phyloP scores from a whole-genome alignment of 2,797 vertebrate species.

The Hozukius guyotensis region DNA sequence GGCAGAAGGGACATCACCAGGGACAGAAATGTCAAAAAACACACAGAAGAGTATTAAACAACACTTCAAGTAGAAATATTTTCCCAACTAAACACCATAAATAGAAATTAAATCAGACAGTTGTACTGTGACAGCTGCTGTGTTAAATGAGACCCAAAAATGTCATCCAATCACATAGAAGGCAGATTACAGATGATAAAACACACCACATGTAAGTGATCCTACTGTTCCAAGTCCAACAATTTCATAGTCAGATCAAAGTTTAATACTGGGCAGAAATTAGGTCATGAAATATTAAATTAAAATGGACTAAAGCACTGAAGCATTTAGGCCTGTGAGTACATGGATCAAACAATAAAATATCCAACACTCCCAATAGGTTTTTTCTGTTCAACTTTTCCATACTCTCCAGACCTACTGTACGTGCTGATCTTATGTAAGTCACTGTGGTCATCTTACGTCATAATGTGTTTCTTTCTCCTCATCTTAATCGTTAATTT shows the following conservation, averaged over 20 bases:
- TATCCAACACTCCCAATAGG: background rate
- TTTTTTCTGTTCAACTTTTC: background rate
- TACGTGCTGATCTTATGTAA: background rate
- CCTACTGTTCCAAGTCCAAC: background rate
- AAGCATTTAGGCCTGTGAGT: background rate
- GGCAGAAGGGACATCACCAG: background rate
- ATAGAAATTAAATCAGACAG: background rate
- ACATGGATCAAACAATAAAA: too few species aligned
- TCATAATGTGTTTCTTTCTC: background rate
- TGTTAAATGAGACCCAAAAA: background rate
- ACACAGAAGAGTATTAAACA: background rate
- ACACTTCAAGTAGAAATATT: background rate
- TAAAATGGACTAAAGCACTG: background rate
- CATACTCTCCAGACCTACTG: background rate
- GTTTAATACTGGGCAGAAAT: background rate
- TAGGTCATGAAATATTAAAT: background rate
- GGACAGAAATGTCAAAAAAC: background rate
- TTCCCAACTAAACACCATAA: background rate
- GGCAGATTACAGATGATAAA: background rate
- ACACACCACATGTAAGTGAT: background rate
- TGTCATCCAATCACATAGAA: background rate
- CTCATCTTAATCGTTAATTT: background rate
- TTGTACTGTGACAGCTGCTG: background rate
- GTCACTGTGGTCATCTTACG: background rate
- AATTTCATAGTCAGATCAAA: background rate